phyloP scores from a whole-genome alignment of 92 coral and sea anemone genomes.

The Hydrozoanthus gracilis region DNA sequence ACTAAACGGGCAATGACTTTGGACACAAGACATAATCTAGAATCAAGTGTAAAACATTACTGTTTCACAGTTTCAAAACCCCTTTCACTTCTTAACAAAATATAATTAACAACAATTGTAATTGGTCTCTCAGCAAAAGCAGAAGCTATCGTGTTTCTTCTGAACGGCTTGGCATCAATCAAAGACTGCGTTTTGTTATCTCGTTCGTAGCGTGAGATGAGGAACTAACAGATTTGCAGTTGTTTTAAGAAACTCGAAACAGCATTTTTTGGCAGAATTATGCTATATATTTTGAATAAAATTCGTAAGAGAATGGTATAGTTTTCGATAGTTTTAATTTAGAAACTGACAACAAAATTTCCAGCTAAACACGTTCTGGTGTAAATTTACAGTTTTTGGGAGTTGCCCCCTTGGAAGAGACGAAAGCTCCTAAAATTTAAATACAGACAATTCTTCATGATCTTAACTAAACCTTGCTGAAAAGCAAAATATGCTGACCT shows the following conservation, averaged over 20 bases:
- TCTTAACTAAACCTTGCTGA: no score
- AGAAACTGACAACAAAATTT: background rate
- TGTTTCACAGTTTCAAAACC: no score
- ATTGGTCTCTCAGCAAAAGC: background rate
- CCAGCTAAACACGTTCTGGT: background rate
- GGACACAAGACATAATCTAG: no score
- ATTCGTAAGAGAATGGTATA: no score
- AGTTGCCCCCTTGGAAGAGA: background rate
- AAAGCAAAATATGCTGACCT: background rate
- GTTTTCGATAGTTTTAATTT: no score
- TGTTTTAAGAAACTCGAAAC: conserved; percentile 1
- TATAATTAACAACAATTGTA: background rate
- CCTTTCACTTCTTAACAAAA: background rate
- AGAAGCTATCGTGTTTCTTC: no score
- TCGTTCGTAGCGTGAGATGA: conserved; percentile 17
- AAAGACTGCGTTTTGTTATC: conserved; percentile 7
- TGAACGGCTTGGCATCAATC: conserved; percentile 14
- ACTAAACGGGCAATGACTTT: no score
- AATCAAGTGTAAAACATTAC: no score
- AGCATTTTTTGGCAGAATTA: background rate
- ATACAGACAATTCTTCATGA: no score
- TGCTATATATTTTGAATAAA: background rate
- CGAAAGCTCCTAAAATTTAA: no score
- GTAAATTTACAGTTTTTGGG: background rate
- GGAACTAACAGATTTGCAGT: conserved; percentile 20